Evolutionary conservation across 2,113 vertebrate species (phyloP), one percentile per base, ranked within the genome.

Genomic region (Cygnus buccinator): DNA sequence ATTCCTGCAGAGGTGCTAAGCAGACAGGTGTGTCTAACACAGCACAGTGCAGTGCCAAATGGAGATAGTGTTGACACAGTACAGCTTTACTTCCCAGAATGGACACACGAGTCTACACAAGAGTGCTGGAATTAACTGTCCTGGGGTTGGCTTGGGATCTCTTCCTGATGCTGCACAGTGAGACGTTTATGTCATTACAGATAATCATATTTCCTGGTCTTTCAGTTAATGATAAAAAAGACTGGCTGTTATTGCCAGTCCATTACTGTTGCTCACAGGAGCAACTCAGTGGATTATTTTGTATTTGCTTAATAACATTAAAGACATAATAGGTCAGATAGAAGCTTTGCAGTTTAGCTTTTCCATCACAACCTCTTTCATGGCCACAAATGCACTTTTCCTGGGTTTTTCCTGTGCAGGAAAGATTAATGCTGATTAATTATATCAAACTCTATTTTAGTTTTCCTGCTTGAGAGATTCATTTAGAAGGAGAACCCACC

Each of bases 281-380:
- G 50, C 85, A 91, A 65, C 39, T 82, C 41, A 75, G 58, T 76
- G 62, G 82, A 82, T 90, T 85, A 67, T 22, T 82, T 96, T 90
- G 89, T 86, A 89, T 91, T 91, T 95, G 29, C 54, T 80, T 89
- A 66, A 78, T 78, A 76, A 85, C 59, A 73, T 70, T 79, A 76
- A 90, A 90, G 58, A 37, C 0, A 0, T 66, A 87, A 87, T 73
- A 87, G 66, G 58, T 84, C 67, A 79, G 80, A 74, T 11, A 39
- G 57, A 76, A 76, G 31, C 11, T 66, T 88, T 75, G 13, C 37
- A 72, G 41, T 82, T 81, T 59, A 76, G 25, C 52, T 94, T 94
- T 91, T 70, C 65, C 70, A 33, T 22, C 84, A 35, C 58, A 84
- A 73, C 29, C 11, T 72, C 33, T 65, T 83, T 71, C 1, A 2